A percentile compares a stretch with the other conserved stretches of the same genome.
Evolutionary conservation across 2,113 vertebrate species (phyloP).

Genomic region (Isurus oxyrinchus): DNA sequence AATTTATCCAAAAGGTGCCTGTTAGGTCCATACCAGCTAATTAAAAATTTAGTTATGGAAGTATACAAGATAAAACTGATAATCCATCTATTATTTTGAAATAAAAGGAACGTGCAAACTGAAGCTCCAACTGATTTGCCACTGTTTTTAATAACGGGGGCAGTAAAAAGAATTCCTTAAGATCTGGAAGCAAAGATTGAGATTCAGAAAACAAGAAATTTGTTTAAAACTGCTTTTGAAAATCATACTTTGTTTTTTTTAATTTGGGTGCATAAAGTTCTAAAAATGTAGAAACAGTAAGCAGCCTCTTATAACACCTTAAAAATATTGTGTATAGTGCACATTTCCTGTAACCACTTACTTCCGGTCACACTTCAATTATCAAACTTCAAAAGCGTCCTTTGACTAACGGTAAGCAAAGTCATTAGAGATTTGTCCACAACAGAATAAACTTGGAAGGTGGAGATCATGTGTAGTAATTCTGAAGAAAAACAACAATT

Average conservation of each 20-base stretch:
- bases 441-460: neutral
- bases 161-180: neutral
- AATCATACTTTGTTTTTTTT: neutral
- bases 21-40: neutral
- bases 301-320: neutral
- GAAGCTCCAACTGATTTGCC: neutral
- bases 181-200: neutral
- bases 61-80: neutral
- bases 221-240: neutral
- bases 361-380: neutral
- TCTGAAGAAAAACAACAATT: neutral
- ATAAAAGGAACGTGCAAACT: neutral
- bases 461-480: neutral
- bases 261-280: neutral
- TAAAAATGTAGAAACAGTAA: neutral
- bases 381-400: neutral
- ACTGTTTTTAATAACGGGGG: neutral
- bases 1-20: neutral
- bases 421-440: neutral
- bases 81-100: neutral
- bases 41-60: neutral
- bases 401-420: neutral
- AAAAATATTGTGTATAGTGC: neutral
- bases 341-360: neutral
- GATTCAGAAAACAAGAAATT: neutral